Base-by-base conservation (phyloP, 2,113 vertebrate species). In the Urocolius indicus region DNA sequence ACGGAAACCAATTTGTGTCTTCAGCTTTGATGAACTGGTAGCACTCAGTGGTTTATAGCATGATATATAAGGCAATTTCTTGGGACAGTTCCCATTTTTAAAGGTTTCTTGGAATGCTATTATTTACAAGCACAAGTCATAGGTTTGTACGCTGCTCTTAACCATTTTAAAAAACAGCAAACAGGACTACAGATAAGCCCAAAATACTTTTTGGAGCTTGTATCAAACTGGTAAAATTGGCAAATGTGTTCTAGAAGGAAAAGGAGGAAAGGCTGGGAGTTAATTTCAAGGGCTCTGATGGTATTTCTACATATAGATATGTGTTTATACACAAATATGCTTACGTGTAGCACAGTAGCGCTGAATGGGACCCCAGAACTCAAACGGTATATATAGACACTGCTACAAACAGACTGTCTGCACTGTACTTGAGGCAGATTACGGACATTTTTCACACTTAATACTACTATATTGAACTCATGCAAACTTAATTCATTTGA, bases 221-320 rank as follows among this genome's bases (percentile, higher is more conserved):
- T 14, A 36, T 49, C 22, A 26, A 76, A 74, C 11, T 9, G 9
- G 21, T 69, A 22, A 89, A 66, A 61, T 34, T 9, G 52, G 21
- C 15, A 82, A 23, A 11, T 27, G 4, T 32, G 5, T 46, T 62
- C n/a, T 55, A 24, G 5, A 65, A 73, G 16, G 66, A 75, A 43
- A 51, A 58, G 2, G 0, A 2, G 2, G 1, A 34, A 73, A 45
- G 19, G 27, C 0, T 10, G 3, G 4, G 63, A 49, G 16, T 75
- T 63, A 15, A 51, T 5, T 58, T 43, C 26, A 65, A 61, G 26
- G 16, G 43, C 13, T 81, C 74, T 32, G 21, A 77, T 27, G 14
- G 5, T 38, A 73, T 73, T 76, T 81, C 49, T 52, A 34, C 34
- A 2, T 24, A 38, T 2, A 68, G 9, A 7, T 49, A 32, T 0